Evolutionary conservation across 2,113 vertebrate species (phyloP), one percentile per base, ranked within the genome.

Genomic region (Entelurus aequoreus): DNA sequence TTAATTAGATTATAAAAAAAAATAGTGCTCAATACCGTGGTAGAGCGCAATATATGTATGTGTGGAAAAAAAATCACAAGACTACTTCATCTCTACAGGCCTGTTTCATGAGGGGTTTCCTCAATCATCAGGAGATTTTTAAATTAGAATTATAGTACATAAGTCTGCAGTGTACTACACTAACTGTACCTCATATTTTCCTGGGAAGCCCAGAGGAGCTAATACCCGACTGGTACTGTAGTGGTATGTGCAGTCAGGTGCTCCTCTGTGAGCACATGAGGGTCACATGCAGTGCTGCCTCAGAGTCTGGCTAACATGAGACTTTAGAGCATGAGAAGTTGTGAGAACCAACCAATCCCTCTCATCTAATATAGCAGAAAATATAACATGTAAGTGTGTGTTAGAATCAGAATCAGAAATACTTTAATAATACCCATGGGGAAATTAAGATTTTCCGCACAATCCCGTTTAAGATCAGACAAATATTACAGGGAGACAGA

Each of bases 241-340:
- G 66, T 80, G 78, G 83, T 69, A 77, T 88, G 79, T 75, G 71
- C 13, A 69, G 73, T 87, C 84, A 85, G 77, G 77, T 79, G 87
- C 72, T 47, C 35, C 46, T 75, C 68, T 72, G 71, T 67, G 65
- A 85, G 77, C 85, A 83, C 87, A 88, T 84, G 88, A 88, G 86
- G 61, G 75, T 88, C 88, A 90, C 87, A 88, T 88, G 87, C 38
- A 74, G 68, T 56, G 69, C 69, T 67, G 78, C 48, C 61, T 69
- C 63, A 78, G 53, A 60, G 60, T 48, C 63, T 79, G 66, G 53
- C 48, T 58, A 62, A 19, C 80, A 74, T 64, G 63, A 78, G 76
- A 76, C 70, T 57, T 11, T 57, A 44, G 40, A 19, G 16, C 21
- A 40, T 12, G 14, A 75, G n/a, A 65, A 57, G 54, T 42, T 48